These are phyloP conservation scores for Tanytarsus gracilentus DNA, from an alignment of 2,888 invertebrate species.

Conservation along the genomic window DNA sequence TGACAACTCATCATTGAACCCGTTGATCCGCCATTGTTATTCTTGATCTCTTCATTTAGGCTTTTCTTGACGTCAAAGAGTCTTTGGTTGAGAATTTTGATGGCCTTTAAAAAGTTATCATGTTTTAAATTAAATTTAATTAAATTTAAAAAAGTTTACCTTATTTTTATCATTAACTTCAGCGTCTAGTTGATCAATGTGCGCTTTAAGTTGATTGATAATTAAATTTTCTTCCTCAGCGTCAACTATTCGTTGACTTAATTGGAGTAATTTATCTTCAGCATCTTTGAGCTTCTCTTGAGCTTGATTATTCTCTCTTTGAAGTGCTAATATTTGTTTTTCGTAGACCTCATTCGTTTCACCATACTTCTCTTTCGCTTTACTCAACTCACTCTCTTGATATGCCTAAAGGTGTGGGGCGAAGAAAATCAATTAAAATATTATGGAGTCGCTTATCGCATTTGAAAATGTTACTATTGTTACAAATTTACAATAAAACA, in stretches of 20 bases:
- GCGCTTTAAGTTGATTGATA: slow-evolving; percentile 34
- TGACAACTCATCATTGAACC: background rate
- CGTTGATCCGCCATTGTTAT: slow-evolving; percentile 32
- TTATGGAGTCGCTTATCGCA: no score
- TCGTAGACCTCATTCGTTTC: background rate
- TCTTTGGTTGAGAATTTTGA: slow-evolving; percentile 79
- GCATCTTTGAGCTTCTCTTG: slow-evolving; percentile 33
- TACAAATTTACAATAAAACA: no score
- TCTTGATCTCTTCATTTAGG: slow-evolving; percentile 67
- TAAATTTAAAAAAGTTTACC: slow-evolving; percentile 37
- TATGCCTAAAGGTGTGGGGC: background rate
- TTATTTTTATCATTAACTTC: slow-evolving; percentile 57
- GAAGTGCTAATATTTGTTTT: background rate
- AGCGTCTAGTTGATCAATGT: slow-evolving; percentile 39
- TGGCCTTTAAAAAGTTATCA: slow-evolving; percentile 51
- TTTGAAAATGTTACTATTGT: slow-evolving; percentile 32
- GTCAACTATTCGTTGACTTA: slow-evolving; percentile 44
- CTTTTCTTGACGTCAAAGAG: slow-evolving; percentile 86
- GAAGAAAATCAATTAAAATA: slow-evolving; percentile 32
- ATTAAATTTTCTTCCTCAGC: slow-evolving; percentile 40
- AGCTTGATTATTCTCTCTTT: slow-evolving; percentile 4
- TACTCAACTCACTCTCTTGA: slow-evolving; percentile 22
- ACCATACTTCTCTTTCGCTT: slow-evolving; percentile 1
- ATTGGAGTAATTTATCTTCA: background rate
- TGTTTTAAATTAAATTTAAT: slow-evolving; percentile 18